These are phyloP conservation scores for Neopelma chrysocephalum DNA, from an alignment of 2,797 vertebrate genomes.

Conservation along the genomic window DNA sequence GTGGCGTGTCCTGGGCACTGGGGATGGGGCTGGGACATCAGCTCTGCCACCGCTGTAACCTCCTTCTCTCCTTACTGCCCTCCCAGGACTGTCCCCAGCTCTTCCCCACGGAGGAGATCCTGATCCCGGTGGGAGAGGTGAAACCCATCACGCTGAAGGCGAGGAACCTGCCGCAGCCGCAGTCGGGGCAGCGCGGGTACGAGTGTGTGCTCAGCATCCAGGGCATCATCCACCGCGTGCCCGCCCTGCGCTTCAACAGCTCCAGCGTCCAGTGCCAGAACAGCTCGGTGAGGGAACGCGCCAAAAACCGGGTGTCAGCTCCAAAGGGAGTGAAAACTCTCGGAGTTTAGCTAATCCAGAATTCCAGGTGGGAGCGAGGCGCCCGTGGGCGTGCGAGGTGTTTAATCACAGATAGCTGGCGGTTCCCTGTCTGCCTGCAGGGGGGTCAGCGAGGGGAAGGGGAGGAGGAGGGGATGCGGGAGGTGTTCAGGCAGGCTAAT, in stretches of 20 bases:
- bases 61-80: background rate
- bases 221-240: conserved; percentile 89
- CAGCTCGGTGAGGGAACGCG: conserved; percentile 86
- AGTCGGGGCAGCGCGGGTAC: conserved; percentile 96
- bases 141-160: conserved; percentile 97
- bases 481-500: conserved; percentile 76
- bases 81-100: conserved; percentile 95
- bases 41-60: background rate
- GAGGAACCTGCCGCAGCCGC: conserved; percentile 94
- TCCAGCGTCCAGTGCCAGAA: conserved; percentile 99
- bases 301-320: background rate
- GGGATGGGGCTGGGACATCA: background rate
- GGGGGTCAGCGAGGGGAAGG: conserved; percentile 49
- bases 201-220: conserved; percentile 96
- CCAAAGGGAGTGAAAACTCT: fast-evolving
- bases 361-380: background rate
- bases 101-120: conserved; percentile 91
- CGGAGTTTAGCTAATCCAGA: background rate
- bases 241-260: conserved; percentile 97
- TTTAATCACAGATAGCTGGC: conserved; percentile 61
- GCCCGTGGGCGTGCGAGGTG: background rate
- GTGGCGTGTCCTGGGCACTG: background rate
- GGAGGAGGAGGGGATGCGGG: background rate
- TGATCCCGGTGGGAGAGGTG: conserved; percentile 95
- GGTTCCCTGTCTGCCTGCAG: conserved; percentile 25